Conservation (phyloP, 2,888 invertebrate species). For the Chloromyia formosa region DNA sequence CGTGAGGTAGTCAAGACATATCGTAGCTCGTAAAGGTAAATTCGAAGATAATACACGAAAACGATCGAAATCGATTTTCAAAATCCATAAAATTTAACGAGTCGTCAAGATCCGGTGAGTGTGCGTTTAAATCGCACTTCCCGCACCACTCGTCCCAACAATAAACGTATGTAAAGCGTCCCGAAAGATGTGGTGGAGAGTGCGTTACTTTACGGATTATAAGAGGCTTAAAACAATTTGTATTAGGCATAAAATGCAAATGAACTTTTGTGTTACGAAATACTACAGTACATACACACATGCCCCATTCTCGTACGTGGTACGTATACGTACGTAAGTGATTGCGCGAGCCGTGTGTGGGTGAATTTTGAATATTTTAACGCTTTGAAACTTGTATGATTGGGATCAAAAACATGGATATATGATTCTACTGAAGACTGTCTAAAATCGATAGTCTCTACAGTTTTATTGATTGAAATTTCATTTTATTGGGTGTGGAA, state of each 20-base stretch:
- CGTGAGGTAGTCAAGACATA: too few species aligned
- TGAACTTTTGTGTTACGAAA: neutral
- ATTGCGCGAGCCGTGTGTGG: too few species aligned
- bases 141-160: neutral
- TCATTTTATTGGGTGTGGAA: too few species aligned
- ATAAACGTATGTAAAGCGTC: neutral
- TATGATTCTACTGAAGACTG: too few species aligned
- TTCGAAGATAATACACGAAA: neutral
- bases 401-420: too few species aligned
- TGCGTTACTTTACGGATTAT: conserved; percentile 3
- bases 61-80: neutral
- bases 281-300: too few species aligned
- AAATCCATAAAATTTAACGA: conserved; percentile 5
- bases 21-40: neutral
- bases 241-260: conserved; percentile 3
- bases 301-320: too few species aligned
- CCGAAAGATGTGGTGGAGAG: neutral
- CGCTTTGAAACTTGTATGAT: too few species aligned
- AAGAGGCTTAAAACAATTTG: conserved; percentile 10
- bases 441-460: too few species aligned
- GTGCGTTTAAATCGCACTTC: neutral
- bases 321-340: too few species aligned
- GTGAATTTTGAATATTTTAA: too few species aligned
- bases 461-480: too few species aligned
- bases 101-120: neutral